A percentile compares a stretch with the other conserved stretches of the same genome.
phyloP scores from a whole-genome alignment of 2,888 invertebrate genomes.

The Callosobruchus maculatus region DNA sequence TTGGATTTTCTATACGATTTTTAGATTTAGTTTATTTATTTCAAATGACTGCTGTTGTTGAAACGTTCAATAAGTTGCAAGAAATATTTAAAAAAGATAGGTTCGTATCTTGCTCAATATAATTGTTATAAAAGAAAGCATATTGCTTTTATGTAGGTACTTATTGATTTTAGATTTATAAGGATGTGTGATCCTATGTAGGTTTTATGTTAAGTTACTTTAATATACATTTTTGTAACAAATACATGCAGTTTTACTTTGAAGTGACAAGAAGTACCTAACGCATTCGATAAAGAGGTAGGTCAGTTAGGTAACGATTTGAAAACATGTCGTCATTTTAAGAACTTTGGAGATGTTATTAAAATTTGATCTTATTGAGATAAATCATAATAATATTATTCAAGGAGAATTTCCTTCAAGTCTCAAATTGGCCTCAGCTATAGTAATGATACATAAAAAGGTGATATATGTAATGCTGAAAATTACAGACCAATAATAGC shows the following conservation, averaged over 20 bases:
- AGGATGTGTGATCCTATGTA: not conserved
- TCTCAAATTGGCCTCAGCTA: too few species aligned
- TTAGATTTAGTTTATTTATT: not conserved
- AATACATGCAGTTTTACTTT: not conserved
- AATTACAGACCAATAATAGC: too few species aligned
- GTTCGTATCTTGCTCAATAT: not conserved
- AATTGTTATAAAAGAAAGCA: not conserved
- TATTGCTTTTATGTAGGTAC: not conserved
- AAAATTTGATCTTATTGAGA: too few species aligned
- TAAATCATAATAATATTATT: too few species aligned
- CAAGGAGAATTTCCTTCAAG: too few species aligned
- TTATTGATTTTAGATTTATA: not conserved
- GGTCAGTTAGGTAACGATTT: too few species aligned
- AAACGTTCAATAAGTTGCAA: not conserved
- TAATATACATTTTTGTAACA: not conserved
- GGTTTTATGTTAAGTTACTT: not conserved
- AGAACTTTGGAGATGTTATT: too few species aligned
- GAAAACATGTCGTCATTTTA: too few species aligned
- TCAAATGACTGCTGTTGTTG: not conserved
- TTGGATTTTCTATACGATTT: not conserved
- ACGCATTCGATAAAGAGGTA: too few species aligned
- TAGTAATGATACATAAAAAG: too few species aligned
- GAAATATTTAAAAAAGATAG: not conserved
- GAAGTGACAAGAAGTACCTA: not conserved
- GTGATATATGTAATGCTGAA: too few species aligned